Percentiles rank a stretch among this genome's conserved stretches.
Evolutionary conservation across 2,113 vertebrate species (phyloP).

Genomic region (Scolopax mira): DNA sequence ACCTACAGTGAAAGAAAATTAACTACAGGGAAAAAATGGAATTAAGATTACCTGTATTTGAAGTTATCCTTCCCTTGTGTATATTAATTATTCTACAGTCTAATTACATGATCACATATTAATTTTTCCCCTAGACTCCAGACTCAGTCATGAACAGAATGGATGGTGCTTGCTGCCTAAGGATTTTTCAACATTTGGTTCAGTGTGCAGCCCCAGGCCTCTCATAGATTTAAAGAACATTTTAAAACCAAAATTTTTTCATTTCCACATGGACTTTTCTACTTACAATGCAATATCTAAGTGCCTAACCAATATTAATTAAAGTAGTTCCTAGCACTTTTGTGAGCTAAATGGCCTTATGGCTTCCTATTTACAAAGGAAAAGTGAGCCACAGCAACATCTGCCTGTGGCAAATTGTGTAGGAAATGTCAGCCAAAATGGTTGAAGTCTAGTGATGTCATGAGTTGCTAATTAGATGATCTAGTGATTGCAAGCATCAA

Average conservation of each 20-base stretch:
- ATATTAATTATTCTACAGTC: conserved; percentile 23
- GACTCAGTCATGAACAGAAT: conserved; percentile 2
- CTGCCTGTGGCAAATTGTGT: neutral
- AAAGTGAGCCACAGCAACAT: neutral
- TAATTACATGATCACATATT: conserved; percentile 24
- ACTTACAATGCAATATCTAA: neutral
- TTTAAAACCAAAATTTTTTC: neutral
- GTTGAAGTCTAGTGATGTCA: neutral
- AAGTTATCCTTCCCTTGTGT: conserved; percentile 6
- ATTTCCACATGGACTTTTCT: neutral
- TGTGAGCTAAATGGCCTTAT: neutral
- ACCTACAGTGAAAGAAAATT: neutral
- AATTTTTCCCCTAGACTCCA: neutral
- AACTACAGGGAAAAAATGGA: neutral
- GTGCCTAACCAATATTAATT: neutral
- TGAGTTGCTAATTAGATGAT: neutral
- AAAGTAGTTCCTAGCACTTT: neutral
- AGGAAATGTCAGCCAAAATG: neutral
- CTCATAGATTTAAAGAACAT: neutral
- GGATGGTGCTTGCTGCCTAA: neutral
- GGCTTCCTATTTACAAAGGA: neutral
- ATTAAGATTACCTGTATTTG: conserved; percentile 4
- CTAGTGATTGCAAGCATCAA: neutral
- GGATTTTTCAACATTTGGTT: conserved; percentile 22
- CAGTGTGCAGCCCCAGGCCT: neutral